Evolutionary conservation across 2,888 invertebrate genomes (phyloP), one percentile per base, ranked within the genome.

Genomic region (Cenopis cana): DNA sequence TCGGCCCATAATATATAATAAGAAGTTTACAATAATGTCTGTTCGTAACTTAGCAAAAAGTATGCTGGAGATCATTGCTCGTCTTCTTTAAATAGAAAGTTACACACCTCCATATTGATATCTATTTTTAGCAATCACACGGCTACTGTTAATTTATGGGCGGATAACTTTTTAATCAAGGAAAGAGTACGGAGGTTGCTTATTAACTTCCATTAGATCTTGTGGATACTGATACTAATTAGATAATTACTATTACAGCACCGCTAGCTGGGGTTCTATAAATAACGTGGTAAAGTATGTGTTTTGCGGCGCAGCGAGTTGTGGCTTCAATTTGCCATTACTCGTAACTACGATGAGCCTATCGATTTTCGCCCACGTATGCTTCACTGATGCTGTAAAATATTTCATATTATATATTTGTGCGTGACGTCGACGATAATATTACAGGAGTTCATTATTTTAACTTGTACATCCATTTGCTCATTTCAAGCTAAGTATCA

Each of bases 71-170:
- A 55, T 5, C 49, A 20, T 57, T 41, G 41, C 55, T 36, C 55
- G 55, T 59, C 38, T 52, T 87, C 82, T 80, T 84, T 82, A 88
- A 89, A 89, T 89, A 90, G 90, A 91, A 91, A 91, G 89, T 88
- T 82, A 78, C 81, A 83, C 82, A 82, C 84, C 85, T 84, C 82
- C 83, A 82, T 81, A 86, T 83, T 82, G 81, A 85, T 80, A 82
- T 83, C 81, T 85, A 84, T 86, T 87, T 86, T 87, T 87, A 83
- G 81, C 79, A 76, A 78, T 78, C 76, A 79, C 75, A 73, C 75
- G 73, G 71, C 71, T 69, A 73, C 59, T 74, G 68, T 29, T 52
- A 61, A 56, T 52, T 59, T 59, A 66, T 67, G 36, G 38, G 8
- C 29, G 50, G 49, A 50, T 61, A 67, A 56, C 38, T 64, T 69